phyloP scores from a whole-genome alignment of 2,797 vertebrate species.

The Bovichtus variegatus region DNA sequence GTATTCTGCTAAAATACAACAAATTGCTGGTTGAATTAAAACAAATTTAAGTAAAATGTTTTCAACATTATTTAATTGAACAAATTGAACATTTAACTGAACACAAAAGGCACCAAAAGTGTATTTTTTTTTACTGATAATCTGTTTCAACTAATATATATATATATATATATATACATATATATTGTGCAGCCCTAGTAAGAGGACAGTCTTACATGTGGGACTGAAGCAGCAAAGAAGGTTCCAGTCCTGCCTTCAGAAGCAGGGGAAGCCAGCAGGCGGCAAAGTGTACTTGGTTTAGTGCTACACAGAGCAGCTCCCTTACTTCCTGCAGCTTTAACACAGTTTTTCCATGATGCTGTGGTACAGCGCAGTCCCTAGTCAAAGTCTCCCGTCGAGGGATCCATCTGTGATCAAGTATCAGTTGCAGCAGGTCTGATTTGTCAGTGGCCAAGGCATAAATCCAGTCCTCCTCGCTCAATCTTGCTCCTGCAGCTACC shows the following conservation, averaged over 20 bases:
- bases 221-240: constrained; percentile 70
- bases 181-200: background rate
- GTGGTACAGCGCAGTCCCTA: background rate
- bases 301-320: constrained; percentile 64
- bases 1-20: no score
- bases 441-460: constrained; percentile 48
- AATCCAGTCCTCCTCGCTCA: constrained; percentile 62
- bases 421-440: constrained; percentile 71
- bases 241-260: constrained; percentile 79
- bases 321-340: constrained; percentile 61
- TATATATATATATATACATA: no score
- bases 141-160: no score
- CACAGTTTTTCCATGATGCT: background rate
- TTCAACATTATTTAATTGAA: no score
- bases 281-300: constrained; percentile 55
- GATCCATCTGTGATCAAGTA: constrained; percentile 75
- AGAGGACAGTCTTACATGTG: constrained; percentile 67
- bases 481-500: constrained; percentile 69
- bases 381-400: constrained; percentile 18
- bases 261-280: constrained; percentile 80
- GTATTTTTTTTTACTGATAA: no score
- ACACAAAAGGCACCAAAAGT: no score
- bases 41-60: no score
- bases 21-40: no score
- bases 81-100: no score